phyloP scores from a whole-genome alignment of 2,888 invertebrate species.

The Nemurella pictetii region DNA sequence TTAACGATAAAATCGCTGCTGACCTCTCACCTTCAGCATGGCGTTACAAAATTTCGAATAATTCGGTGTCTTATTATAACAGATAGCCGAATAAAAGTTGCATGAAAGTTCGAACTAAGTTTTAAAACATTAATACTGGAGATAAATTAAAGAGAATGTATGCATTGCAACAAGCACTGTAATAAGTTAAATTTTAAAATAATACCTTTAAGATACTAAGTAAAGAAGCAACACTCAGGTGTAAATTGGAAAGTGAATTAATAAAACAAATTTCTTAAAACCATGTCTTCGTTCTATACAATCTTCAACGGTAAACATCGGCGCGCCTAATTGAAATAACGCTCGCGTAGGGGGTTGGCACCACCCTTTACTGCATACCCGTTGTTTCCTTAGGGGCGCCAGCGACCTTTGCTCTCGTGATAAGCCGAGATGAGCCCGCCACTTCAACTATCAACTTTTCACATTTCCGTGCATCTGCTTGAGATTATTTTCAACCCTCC shows the following conservation, averaged over 20 bases:
- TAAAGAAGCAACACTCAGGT: neutral
- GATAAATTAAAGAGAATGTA: no score
- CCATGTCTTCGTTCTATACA: neutral
- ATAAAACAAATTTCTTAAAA: neutral
- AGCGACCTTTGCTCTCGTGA: neutral
- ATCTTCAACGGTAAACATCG: neutral
- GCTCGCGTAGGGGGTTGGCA: neutral
- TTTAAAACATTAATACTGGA: no score
- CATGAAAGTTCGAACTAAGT: no score
- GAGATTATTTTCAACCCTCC: neutral
- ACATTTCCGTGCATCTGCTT: neutral
- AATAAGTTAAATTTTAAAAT: no score
- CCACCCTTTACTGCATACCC: neutral
- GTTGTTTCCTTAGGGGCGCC: neutral
- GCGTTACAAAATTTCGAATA: no score
- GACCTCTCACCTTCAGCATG: no score
- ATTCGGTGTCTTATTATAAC: no score
- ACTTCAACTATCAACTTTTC: neutral
- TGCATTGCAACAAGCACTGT: no score
- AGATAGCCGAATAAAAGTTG: no score
- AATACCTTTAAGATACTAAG: no score
- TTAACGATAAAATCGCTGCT: no score
- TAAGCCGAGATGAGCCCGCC: neutral
- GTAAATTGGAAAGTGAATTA: neutral
- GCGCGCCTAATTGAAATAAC: neutral